Base-by-base conservation (phyloP, 2,888 invertebrate species). In the Melangyna quadrimaculata region DNA sequence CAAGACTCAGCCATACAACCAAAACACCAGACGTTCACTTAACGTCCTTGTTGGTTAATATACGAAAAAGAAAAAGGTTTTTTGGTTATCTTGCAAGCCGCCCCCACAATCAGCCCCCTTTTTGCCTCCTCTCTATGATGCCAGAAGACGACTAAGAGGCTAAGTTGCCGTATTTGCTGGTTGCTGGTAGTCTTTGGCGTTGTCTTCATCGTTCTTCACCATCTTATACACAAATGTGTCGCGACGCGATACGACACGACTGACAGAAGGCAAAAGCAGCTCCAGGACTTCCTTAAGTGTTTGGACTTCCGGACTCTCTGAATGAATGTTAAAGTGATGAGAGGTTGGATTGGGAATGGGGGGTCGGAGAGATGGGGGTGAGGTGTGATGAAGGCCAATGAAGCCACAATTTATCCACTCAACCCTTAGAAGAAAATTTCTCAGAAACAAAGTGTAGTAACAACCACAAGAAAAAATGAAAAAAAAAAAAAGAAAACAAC, bases 221-320 rank as follows among this genome's bases (percentile, higher is more conserved):
- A 57, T 75, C 14, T 57, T 35, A 35, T 22, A 82, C 74, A 81
- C 87, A 78, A 82, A 78, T 78, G 71, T 78, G 82, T 78, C 82
- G 77, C 87, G 82, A 73, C 71, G 59, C 59, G 59, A 59, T 14
- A 27, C 70, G 51, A 79, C 72, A 32, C 45, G 19, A 65, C 80
- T 45, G 59, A 55, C 55, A 65, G 32, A 29, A 67, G 73, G 32
- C 40, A 53, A 55, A 40, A 48, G 63, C 37, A 73, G 69, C 69
- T 78, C 67, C 78, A 82, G 87, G 87, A 87, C 78, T 87, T 87
- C 82, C 87, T 78, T 82, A 86, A 86, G 87, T 82, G 82, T 87
- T 87, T 82, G 87, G 87, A 87, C 87, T 82, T 87, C 87, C 87
- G 87, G 78, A 78, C 78, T 87, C 72, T 78, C 55, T 73, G 84